Percentiles rank a stretch among this genome's conserved stretches.
Evolutionary conservation across 2,888 invertebrate species (phyloP).

Genomic region (Hypomecis punctinalis): DNA sequence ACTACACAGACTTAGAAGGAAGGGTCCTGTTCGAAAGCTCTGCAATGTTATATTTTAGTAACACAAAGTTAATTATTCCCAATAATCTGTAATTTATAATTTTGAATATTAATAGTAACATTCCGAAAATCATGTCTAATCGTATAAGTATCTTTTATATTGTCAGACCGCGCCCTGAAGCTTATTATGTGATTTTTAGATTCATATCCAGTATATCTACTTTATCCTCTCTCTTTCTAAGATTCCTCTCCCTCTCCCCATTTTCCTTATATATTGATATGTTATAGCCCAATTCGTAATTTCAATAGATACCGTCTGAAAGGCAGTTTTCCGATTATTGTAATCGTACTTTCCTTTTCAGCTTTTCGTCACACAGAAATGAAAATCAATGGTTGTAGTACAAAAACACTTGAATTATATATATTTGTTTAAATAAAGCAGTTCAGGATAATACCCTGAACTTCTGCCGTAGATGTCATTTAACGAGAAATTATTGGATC

Average conservation of each 20-base stretch:
- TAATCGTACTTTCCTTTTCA: background rate
- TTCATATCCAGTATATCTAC: background rate
- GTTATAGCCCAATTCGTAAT: background rate
- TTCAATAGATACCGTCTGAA: background rate
- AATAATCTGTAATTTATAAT: background rate
- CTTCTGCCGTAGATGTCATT: no score
- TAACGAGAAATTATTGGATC: no score
- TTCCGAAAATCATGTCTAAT: no score
- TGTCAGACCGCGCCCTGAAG: background rate
- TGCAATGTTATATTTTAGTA: background rate
- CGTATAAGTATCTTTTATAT: background rate
- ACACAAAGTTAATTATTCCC: background rate
- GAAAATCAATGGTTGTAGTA: no score
- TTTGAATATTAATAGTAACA: no score
- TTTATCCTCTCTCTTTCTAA: background rate
- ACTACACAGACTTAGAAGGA: background rate
- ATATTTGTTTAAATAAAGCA: no score
- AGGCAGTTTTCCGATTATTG: background rate
- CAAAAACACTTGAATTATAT: no score
- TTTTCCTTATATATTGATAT: background rate
- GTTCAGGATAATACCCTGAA: no score
- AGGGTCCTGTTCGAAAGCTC: background rate
- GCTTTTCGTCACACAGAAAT: background rate
- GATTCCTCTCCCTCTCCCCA: background rate
- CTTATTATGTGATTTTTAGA: background rate